These are phyloP conservation scores for Proteles cristata DNA, from an alignment of 2,113 vertebrate species.

Conservation along the genomic window DNA sequence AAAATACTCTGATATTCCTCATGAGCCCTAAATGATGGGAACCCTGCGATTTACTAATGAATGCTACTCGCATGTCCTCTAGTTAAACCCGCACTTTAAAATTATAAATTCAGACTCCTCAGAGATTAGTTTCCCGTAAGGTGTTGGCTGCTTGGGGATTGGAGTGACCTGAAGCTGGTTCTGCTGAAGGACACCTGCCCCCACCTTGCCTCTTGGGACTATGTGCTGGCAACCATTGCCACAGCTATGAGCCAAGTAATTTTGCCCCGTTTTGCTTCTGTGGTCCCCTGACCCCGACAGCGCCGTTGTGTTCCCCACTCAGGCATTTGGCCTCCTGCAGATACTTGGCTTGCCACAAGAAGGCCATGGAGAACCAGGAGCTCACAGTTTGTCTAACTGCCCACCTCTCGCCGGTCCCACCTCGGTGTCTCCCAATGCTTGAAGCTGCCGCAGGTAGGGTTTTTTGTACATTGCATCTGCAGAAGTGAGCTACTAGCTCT, in stretches of 20 bases:
- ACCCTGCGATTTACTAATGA: not conserved
- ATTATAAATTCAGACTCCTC: not conserved
- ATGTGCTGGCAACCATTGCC: not conserved
- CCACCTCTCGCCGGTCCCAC: not conserved
- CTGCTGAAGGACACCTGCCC: not conserved
- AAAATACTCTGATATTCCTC: not conserved
- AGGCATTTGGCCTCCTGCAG: not conserved
- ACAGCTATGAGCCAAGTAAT: not conserved
- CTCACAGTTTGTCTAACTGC: fast-evolving
- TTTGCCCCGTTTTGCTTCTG: not conserved
- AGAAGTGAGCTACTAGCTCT: not conserved
- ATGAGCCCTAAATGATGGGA: not conserved
- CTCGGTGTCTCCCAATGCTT: not conserved
- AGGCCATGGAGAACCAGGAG: not conserved
- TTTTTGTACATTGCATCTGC: not conserved
- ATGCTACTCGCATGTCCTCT: not conserved
- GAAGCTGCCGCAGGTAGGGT: not conserved
- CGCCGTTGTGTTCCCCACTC: not conserved
- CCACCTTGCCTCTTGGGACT: not conserved
- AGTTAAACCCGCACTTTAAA: not conserved
- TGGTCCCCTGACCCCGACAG: not conserved
- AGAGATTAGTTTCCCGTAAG: not conserved
- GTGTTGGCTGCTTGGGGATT: fast-evolving
- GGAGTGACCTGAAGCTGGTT: not conserved
- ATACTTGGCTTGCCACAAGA: not conserved